Conservation (phyloP, 1,140 invertebrate species). For the Brachionus rubens region DNA sequence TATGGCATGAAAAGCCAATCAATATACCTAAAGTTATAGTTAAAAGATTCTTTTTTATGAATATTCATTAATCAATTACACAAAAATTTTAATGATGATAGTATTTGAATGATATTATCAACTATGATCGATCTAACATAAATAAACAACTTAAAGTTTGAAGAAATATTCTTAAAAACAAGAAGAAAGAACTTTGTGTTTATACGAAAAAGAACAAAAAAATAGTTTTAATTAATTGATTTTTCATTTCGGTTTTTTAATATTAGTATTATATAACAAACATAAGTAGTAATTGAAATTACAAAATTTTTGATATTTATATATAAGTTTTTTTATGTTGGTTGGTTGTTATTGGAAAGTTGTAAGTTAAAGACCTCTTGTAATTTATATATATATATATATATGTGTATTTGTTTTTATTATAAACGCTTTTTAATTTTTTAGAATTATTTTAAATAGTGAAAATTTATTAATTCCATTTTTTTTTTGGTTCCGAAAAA, state of each 20-base stretch:
- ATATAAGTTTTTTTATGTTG: no score
- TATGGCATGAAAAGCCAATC: no score
- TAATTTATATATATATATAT: neutral
- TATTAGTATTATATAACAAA: constrained; percentile 21
- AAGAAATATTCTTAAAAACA: neutral
- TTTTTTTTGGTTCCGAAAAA: no score
- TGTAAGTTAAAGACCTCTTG: neutral
- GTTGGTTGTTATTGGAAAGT: neutral
- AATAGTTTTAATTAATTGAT: constrained; percentile 23
- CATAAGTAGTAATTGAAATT: neutral
- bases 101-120: constrained; percentile 27
- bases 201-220: neutral
- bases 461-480: constrained; percentile 25
- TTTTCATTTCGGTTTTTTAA: constrained; percentile 29
- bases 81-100: neutral
- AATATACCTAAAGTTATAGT: no score
- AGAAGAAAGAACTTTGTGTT: neutral
- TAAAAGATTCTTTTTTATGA: no score
- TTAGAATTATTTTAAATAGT: neutral
- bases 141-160: constrained; percentile 10
- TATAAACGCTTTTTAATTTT: constrained; percentile 23
- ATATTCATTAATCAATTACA: neutral
- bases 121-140: neutral
- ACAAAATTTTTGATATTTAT: constrained; percentile 8
- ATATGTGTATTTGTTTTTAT: constrained; percentile 20